A percentile compares a stretch with the other conserved stretches of the same genome.
Conservation (phyloP, 2,888 invertebrate genomes). For the Nomada fabriciana region DNA sequence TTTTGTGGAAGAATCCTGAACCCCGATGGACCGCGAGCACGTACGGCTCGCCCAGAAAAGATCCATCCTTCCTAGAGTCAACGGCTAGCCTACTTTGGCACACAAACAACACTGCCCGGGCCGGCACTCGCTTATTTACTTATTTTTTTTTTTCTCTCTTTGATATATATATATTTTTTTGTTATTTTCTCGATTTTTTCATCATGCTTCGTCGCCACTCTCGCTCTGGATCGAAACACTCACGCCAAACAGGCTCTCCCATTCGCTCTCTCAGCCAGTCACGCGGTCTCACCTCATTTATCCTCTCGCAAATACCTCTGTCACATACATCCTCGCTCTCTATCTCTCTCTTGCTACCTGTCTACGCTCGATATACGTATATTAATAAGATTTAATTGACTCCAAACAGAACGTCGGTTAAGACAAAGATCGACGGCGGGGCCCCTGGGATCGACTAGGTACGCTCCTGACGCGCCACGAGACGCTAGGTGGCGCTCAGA, state of each 20-base stretch:
- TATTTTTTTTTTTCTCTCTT: slow-evolving; percentile 34
- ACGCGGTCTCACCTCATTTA: background rate
- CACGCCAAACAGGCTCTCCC: slow-evolving; percentile 41
- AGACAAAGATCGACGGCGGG: slow-evolving; percentile 65
- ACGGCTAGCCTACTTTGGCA: slow-evolving; percentile 83
- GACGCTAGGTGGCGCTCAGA: background rate
- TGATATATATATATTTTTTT: slow-evolving; percentile 52
- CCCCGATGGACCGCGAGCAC: background rate
- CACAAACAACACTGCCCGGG: slow-evolving; percentile 78
- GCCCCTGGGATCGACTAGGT: background rate
- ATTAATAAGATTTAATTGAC: slow-evolving; percentile 83
- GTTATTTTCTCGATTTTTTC: slow-evolving; percentile 41
- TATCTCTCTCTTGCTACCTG: slow-evolving; percentile 44
- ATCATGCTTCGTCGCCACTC: slow-evolving; percentile 31
- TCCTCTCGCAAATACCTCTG: slow-evolving; percentile 24
- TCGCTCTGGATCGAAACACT: slow-evolving; percentile 3
- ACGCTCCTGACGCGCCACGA: background rate
- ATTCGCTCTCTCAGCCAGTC: slow-evolving; percentile 40
- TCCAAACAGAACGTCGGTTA: slow-evolving; percentile 80
- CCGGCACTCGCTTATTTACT: slow-evolving; percentile 82
- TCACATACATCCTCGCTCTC: slow-evolving; percentile 42
- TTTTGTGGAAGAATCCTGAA: background rate
- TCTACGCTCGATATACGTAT: slow-evolving; percentile 70
- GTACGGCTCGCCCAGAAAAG: slow-evolving; percentile 26
- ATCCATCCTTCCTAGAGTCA: slow-evolving; percentile 51